Evolutionary conservation across 2,888 invertebrate genomes (phyloP), one percentile per base, ranked within the genome.

Genomic region (Crepidodera aurea): DNA sequence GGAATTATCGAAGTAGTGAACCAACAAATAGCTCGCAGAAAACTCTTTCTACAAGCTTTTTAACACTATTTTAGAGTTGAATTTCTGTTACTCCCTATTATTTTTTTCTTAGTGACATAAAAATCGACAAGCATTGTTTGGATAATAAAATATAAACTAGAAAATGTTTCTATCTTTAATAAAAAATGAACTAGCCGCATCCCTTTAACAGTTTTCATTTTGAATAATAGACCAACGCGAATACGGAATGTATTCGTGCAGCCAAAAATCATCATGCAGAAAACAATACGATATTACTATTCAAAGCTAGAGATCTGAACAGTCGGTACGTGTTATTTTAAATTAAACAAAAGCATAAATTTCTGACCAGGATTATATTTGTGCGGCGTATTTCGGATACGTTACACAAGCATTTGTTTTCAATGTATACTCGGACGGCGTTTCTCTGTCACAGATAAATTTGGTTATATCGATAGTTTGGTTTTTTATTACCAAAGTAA

Each of bases 311-410:
- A 27, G 44, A 44, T 32, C 32, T n/a, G 25, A 42, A 29, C 50
- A 40, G 40, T 48, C 39, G 39, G 56, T 48, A 61, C 55, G 55
- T 61, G 55, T 61, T 61, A 61, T 61, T 59, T 46, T 48, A 61
- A 56, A 61, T 61, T 61, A 46, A 61, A 61, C 61, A 61, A 54
- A 48, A 50, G 55, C 55, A 53, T 61, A 61, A 61, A 61, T 55
- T 61, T 27, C 46, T 37, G 44, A 34, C 25, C 46, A 34, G 40
- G 15, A 58, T 58, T 54, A 46, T 48, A 54, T 44, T 53, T 57
- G 51, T 51, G 51, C 22, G 37, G 22, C 46, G 50, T 50, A 54
- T 59, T 19, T 54, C 44, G 62, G 12, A 44, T 62, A 16, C 58
- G 51, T 5, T 27, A n/a, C n/a, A n/a, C n/a, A n/a, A n/a, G 56